Evolutionary conservation across 2,113 vertebrate species (phyloP), one percentile per base, ranked within the genome.

Genomic region (Chaenocephalus aceratus): DNA sequence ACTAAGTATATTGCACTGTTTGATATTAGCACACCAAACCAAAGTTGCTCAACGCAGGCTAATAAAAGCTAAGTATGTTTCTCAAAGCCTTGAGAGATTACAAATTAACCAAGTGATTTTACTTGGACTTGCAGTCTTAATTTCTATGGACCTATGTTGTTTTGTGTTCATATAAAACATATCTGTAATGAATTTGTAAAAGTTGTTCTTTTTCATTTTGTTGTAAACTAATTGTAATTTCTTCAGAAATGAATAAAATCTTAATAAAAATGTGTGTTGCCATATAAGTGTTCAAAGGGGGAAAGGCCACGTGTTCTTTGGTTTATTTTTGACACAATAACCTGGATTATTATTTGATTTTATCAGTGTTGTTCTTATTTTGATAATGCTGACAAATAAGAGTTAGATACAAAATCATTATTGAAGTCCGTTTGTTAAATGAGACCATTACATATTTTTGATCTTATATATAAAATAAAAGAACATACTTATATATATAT

Each of bases 221-320:
- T 69, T 78, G 44, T 80, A 71, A 21, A 71, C 48, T 71, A 14
- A 1, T 6, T 74, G 30, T 74, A 0, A 30, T 61, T 68, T 65
- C 82, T 49, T 73, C 82, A 60, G 67, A 61, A 84, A 72, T 23
- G 59, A 84, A 86, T 89, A 86, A 88, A 91, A 41, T 41, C 36
- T 41, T 41, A 41, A 41, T 41, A 6, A 41, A 41, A 41, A 41
- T 34, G 36, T 57, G 23, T 75, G 13, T 81, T 79, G 58, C 58
- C 41, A 77, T 74, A 3, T 52, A 41, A 77, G 59, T 71, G 49
- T 79, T 68, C 6, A 80, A 30, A 67, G 14, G 11, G 44, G 13
- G 26, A 13, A 34, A 11, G 3, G 2, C 2, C 3, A 44, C 12
- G 71, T 45, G 3, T 48, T 64, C 15, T 71, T 46, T 15, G 12